Evolutionary conservation across 1,140 invertebrate species (phyloP).

Genomic region (Sesamia nonagrioides): DNA sequence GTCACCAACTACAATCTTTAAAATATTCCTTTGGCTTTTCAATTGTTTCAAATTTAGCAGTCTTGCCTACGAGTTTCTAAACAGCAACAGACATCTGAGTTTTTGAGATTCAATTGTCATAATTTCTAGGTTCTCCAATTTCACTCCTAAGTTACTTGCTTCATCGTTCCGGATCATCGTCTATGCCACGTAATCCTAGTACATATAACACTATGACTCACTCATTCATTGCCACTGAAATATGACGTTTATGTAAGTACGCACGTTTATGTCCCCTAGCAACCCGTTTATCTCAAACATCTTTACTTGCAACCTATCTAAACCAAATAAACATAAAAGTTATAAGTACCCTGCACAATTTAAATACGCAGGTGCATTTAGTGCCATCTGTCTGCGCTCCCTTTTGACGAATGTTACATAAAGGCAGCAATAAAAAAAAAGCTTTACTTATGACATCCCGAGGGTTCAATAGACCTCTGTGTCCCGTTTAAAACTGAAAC

Average conservation of each 20-base stretch:
- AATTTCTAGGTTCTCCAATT: not conserved
- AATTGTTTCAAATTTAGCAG: too few relatives aligned
- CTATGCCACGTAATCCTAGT: not conserved
- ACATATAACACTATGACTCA: not conserved
- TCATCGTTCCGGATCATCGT: not conserved
- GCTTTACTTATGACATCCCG: slow-evolving; percentile 48
- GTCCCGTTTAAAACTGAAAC: slow-evolving; percentile 44
- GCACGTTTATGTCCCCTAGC: not conserved
- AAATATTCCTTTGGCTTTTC: too few relatives aligned
- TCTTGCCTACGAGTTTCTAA: too few relatives aligned
- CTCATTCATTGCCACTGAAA: not conserved
- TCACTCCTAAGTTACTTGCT: not conserved
- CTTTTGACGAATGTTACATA: slow-evolving; percentile 45
- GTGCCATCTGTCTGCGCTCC: slow-evolving; percentile 41
- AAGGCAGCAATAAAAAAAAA: slow-evolving; percentile 61
- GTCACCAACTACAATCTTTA: too few relatives aligned
- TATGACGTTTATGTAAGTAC: not conserved
- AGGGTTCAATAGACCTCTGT: slow-evolving; percentile 43
- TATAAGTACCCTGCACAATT: not conserved
- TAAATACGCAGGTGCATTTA: slow-evolving; percentile 41
- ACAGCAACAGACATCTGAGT: not conserved
- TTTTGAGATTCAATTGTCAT: not conserved
- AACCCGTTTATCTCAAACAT: not conserved
- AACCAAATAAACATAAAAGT: slow-evolving; percentile 3
- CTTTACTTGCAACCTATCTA: slow-evolving; percentile 6